Evolutionary conservation across 2,888 invertebrate genomes (phyloP), one percentile per base, ranked within the genome.

Genomic region (Acleris cristana): DNA sequence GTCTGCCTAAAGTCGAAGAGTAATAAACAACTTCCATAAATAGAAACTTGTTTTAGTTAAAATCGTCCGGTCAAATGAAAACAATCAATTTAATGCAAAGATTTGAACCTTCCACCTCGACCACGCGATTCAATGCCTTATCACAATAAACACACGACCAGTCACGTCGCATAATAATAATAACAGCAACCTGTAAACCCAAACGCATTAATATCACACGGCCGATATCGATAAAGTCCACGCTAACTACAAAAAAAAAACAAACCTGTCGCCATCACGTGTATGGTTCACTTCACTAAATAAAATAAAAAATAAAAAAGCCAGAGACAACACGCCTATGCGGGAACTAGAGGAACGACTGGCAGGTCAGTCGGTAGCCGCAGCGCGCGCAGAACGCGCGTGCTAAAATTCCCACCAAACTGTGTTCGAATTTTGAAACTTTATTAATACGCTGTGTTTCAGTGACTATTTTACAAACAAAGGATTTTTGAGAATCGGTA

Each of bases 351-450:
- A 44, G 68, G 64, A 64, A n/a, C 16, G 49, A 68, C 68, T 59
- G 68, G 70, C 62, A 68, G 76, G 73, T 69, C 89, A 88, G 89
- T 87, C 76, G 80, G 82, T 82, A 79, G 69, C 75, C 78, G 84
- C 79, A 81, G 72, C 76, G 77, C 75, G 78, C 70, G 79, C 70
- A 71, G 80, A 71, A 71, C 78, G 79, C 79, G 77, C 74, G 77
- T 73, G 70, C 65, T 65, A 67, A 73, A 64, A 70, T 71, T 76
- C 76, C 80, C 82, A 79, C 76, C 73, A 73, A 74, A 78, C 74
- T 66, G 75, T 71, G 70, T 60, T 70, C 58, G 64, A 65, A 55
- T 63, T 45, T 58, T 66, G 30, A 71, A 70, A 64, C 55, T 66
- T 70, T 64, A 72, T 70, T 71, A 70, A 71, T 72, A 71, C 57